phyloP scores from a whole-genome alignment of 2,113 vertebrate species.

The Eclectus roratus region DNA sequence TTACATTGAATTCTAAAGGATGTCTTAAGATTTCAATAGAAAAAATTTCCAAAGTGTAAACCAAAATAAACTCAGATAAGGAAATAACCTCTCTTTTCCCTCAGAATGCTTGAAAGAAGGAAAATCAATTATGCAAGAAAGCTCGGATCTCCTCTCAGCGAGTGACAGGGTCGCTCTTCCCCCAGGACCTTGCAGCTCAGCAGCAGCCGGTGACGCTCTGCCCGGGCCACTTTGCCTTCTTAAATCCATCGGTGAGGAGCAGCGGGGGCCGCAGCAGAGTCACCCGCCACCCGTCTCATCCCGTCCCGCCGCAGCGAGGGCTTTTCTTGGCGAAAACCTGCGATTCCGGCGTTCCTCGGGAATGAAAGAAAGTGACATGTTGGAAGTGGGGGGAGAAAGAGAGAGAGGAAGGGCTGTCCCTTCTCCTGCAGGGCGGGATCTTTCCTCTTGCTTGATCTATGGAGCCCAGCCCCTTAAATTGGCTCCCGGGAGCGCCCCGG shows the following conservation, averaged over 20 bases:
- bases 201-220: background rate
- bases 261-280: background rate
- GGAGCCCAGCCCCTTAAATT: slow-evolving; percentile 54
- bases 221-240: background rate
- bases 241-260: background rate
- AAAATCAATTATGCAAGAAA: background rate
- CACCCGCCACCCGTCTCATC: background rate
- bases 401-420: background rate
- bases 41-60: background rate
- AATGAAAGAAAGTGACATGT: slow-evolving; percentile 31
- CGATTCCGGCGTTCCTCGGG: background rate
- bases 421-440: slow-evolving; percentile 23
- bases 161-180: background rate
- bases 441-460: background rate
- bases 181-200: background rate
- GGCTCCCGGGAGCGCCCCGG: slow-evolving; percentile 31
- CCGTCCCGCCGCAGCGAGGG: background rate
- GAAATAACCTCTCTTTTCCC: background rate
- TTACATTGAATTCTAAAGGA: background rate
- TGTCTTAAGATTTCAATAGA: background rate
- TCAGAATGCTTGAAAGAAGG: background rate
- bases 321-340: background rate
- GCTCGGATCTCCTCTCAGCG: background rate
- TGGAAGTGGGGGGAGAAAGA: background rate
- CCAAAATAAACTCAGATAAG: background rate